Evolutionary conservation across 1,140 invertebrate species (phyloP).

Genomic region (Neodiprion virginianus): DNA sequence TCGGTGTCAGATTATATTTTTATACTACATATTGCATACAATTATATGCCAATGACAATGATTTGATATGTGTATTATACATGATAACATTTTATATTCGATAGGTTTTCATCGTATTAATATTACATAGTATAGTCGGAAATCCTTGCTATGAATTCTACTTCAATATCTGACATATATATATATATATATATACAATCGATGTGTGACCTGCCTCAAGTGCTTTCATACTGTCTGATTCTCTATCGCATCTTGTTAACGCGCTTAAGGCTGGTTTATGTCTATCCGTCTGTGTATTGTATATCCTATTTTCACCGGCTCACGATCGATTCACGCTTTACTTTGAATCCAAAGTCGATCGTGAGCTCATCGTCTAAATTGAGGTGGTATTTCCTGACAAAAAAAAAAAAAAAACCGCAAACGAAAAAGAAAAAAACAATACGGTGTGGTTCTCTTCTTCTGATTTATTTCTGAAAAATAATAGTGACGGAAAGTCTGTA

Average conservation of each 20-base stretch:
- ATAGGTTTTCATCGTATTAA: background rate
- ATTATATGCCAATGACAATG: background rate
- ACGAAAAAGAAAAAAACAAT: no score
- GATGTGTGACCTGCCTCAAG: slow-evolving; percentile 1
- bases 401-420: no score
- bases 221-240: background rate
- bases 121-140: background rate
- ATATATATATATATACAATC: background rate
- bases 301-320: no score
- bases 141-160: background rate
- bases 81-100: background rate
- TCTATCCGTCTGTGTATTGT: background rate
- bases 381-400: no score
- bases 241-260: background rate
- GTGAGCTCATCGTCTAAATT: no score
- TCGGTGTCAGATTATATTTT: background rate
- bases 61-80: no score
- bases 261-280: background rate
- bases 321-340: no score
- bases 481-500: no score
- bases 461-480: no score
- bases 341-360: no score
- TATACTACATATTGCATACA: background rate
- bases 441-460: no score
- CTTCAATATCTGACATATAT: background rate